phyloP scores from a whole-genome alignment of 2,888 invertebrate genomes.

The Sepioteuthis lessoniana region DNA sequence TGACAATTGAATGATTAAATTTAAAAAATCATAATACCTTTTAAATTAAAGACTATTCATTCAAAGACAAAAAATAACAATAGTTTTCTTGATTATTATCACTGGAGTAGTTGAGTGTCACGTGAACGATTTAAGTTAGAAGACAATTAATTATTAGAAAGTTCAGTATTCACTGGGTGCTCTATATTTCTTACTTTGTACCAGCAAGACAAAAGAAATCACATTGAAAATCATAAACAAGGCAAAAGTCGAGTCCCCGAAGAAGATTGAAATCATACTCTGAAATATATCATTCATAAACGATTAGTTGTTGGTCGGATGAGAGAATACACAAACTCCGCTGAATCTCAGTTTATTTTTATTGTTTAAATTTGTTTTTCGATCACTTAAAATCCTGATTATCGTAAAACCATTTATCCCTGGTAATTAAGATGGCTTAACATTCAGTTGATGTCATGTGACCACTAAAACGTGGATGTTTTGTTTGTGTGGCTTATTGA shows the following conservation, averaged over 20 bases:
- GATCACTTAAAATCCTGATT: neutral
- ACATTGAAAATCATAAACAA: too few relatives aligned
- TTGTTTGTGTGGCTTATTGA: neutral
- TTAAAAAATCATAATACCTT: too few relatives aligned
- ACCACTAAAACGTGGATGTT: neutral
- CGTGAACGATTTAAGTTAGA: too few relatives aligned
- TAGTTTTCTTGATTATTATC: too few relatives aligned
- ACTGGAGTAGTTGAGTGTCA: too few relatives aligned
- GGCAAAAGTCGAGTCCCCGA: neutral
- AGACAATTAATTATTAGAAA: too few relatives aligned
- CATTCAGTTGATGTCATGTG: neutral
- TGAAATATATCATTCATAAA: neutral
- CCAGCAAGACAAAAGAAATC: too few relatives aligned
- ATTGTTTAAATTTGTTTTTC: neutral
- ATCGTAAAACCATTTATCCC: neutral
- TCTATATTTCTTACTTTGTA: too few relatives aligned
- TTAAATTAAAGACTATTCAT: too few relatives aligned
- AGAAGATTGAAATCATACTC: neutral
- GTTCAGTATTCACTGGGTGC: too few relatives aligned
- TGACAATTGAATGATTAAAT: too few relatives aligned
- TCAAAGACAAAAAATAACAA: too few relatives aligned
- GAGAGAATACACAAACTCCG: neutral
- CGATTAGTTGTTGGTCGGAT: neutral
- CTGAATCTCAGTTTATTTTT: neutral
- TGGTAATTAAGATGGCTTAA: neutral